Evolutionary conservation across 2,113 vertebrate genomes (phyloP).

Genomic region (Tachysurus fulvidraco): DNA sequence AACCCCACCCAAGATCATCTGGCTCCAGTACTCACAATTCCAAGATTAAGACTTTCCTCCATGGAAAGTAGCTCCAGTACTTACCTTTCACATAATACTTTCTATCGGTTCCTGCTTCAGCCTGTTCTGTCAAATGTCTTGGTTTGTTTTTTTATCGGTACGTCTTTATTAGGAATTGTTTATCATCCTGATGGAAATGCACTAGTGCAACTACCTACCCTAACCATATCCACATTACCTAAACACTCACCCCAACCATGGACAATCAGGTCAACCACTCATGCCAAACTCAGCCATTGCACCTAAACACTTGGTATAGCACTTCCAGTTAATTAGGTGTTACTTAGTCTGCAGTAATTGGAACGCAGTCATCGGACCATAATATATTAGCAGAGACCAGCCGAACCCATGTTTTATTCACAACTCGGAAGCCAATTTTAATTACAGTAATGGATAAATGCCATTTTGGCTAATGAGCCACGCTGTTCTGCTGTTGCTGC

Average conservation of each 20-base stretch:
- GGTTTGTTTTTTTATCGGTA: no score
- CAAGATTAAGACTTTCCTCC: neutral
- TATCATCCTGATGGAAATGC: neutral
- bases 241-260: neutral
- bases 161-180: neutral
- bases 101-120: neutral
- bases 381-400: constrained; percentile 10
- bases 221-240: neutral
- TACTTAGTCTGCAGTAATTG: neutral
- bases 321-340: neutral
- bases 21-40: neutral
- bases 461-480: constrained; percentile 6
- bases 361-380: neutral
- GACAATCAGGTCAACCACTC: neutral
- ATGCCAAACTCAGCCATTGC: neutral
- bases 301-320: neutral
- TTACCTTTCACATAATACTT: neutral
- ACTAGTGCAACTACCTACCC: neutral
- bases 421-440: neutral
- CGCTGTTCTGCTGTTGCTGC: neutral
- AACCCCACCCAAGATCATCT: neutral
- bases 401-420: constrained; percentile 1
- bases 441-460: constrained; percentile 7
- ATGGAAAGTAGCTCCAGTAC: neutral
- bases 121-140: no score